phyloP scores from a whole-genome alignment of 2,113 vertebrate genomes.

The Myotis yumanensis region DNA sequence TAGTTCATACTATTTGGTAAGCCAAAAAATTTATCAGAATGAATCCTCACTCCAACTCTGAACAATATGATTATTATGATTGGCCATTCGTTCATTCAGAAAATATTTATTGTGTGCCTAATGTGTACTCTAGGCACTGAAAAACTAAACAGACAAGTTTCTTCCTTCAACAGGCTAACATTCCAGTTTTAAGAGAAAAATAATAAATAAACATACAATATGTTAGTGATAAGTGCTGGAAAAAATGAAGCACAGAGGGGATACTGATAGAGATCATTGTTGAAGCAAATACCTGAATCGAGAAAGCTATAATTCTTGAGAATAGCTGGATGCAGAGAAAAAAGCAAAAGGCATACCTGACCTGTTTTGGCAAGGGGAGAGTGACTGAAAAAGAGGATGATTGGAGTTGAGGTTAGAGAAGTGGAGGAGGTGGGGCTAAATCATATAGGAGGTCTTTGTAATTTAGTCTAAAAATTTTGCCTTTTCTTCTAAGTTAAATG shows the following conservation, averaged over 20 bases:
- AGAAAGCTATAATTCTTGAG: background rate
- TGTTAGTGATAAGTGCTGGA: background rate
- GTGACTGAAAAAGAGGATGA: background rate
- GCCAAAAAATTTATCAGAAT: background rate
- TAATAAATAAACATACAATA: background rate
- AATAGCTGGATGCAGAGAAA: slow-evolving; percentile 3
- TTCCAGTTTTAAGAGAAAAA: slow-evolving; percentile 12
- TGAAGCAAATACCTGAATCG: background rate
- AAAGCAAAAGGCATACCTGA: background rate
- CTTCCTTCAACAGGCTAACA: background rate
- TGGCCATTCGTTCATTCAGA: background rate
- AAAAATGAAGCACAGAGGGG: background rate
- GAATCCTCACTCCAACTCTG: background rate
- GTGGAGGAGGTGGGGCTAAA: background rate
- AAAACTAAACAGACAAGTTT: background rate
- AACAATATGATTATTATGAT: background rate
- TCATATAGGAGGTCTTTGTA: background rate
- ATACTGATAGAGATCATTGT: background rate
- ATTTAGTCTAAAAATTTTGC: background rate
- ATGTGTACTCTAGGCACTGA: background rate
- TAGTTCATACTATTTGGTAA: background rate
- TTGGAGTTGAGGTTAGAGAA: background rate
- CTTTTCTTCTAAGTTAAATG: background rate
- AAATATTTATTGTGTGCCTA: background rate
- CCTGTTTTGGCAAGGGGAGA: background rate